Conservation (phyloP, 1,140 invertebrate genomes). For the Ostrea denselamellosa region DNA sequence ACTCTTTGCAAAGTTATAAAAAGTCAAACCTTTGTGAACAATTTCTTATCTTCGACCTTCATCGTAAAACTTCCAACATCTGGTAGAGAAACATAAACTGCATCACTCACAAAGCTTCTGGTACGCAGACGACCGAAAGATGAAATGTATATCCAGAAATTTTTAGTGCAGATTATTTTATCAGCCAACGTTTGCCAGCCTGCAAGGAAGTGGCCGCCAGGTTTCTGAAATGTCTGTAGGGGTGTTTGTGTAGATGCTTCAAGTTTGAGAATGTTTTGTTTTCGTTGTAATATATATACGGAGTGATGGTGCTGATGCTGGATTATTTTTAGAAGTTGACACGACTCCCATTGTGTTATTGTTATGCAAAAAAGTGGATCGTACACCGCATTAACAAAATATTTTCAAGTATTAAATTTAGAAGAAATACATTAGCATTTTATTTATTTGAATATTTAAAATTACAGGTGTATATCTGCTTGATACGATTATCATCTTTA, state of each 20-base stretch:
- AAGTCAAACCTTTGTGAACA: background rate
- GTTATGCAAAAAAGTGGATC: background rate
- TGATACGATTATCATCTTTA: too few relatives aligned
- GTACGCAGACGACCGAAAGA: background rate
- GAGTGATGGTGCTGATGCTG: background rate
- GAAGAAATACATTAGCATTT: background rate
- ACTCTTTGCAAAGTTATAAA: background rate
- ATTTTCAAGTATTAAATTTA: background rate
- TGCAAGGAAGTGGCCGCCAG: background rate
- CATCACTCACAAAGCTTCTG: background rate
- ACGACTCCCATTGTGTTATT: background rate
- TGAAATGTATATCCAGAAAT: slow-evolving; percentile 9
- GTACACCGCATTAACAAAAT: background rate
- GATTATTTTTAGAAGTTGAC: background rate
- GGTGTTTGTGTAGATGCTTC: background rate
- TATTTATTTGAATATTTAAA: too few relatives aligned
- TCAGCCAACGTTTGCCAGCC: background rate
- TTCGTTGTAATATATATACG: background rate
- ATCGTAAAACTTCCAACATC: background rate
- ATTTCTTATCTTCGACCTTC: background rate
- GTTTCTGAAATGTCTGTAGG: background rate
- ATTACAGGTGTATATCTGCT: too few relatives aligned
- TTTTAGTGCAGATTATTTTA: background rate
- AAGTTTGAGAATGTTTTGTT: slow-evolving; percentile 10
- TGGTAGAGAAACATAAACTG: background rate